These are phyloP conservation scores for Orgyia antiqua DNA, from an alignment of 2,888 invertebrate genomes.

Conservation along the genomic window DNA sequence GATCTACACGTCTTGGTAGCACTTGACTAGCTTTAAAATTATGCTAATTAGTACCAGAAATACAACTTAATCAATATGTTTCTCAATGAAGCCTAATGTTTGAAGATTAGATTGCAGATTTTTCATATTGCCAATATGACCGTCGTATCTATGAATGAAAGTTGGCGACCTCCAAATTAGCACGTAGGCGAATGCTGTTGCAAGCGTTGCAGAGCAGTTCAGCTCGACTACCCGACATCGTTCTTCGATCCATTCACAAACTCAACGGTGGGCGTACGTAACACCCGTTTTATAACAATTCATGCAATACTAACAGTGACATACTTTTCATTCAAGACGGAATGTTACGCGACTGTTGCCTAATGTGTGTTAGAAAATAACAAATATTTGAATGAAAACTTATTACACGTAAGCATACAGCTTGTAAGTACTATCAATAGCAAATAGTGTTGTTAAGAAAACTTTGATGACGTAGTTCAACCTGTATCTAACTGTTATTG, in stretches of 20 bases:
- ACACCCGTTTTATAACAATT: conserved; percentile 43
- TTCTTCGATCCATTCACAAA: conserved; percentile 59
- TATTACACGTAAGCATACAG: conserved; percentile 13
- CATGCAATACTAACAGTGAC: conserved; percentile 36
- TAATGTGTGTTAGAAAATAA: conserved; percentile 22
- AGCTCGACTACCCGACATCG: conserved; percentile 18
- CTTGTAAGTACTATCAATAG: background rate
- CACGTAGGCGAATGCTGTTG: conserved; percentile 68
- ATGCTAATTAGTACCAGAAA: too few relatives aligned
- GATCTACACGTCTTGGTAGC: too few relatives aligned
- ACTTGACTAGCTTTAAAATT: too few relatives aligned
- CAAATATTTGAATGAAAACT: conserved; percentile 21
- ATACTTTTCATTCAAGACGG: conserved; percentile 31
- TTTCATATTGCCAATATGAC: conserved; percentile 31
- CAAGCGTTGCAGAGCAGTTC: conserved; percentile 35
- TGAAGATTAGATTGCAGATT: conserved; percentile 31
- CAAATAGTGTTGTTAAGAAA: background rate
- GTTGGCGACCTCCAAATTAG: conserved; percentile 66
- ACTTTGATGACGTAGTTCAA: background rate
- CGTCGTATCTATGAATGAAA: conserved; percentile 65
- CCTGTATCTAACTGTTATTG: background rate
- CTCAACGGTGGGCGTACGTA: conserved; percentile 48
- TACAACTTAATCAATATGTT: too few relatives aligned
- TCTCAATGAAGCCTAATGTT: too few relatives aligned
- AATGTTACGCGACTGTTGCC: conserved; percentile 28